These are phyloP conservation scores for Catocala nupta DNA, from an alignment of 2,888 invertebrate genomes.

Conservation along the genomic window DNA sequence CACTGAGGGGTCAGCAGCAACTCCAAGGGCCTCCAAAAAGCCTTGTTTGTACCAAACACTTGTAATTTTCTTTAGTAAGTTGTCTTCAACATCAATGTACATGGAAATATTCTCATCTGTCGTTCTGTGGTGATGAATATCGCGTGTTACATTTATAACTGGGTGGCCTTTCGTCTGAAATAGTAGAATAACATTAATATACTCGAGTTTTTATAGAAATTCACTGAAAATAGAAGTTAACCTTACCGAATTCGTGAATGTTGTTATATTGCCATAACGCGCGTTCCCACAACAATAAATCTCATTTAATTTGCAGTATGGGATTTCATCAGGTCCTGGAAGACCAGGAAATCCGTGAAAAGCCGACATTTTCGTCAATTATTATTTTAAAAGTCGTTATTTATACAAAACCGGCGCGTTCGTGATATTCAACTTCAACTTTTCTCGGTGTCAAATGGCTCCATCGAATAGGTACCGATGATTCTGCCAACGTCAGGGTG, in stretches of 20 bases:
- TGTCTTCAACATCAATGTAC: slow-evolving; percentile 89
- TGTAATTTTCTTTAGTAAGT: slow-evolving; percentile 91
- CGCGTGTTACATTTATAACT: slow-evolving; percentile 89
- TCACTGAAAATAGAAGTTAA: slow-evolving; percentile 54
- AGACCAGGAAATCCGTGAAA: slow-evolving; percentile 85
- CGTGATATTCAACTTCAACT: slow-evolving; percentile 26
- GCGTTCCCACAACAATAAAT: slow-evolving; percentile 87
- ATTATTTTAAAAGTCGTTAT: slow-evolving; percentile 14
- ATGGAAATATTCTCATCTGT: slow-evolving; percentile 87
- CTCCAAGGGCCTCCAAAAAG: slow-evolving; percentile 89
- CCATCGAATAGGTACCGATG: too few species aligned
- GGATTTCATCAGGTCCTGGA: slow-evolving; percentile 83
- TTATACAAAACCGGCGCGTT: slow-evolving; percentile 47
- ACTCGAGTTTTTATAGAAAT: neutral
- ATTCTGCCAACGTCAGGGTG: too few species aligned
- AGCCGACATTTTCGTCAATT: slow-evolving; percentile 76
- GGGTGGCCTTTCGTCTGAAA: slow-evolving; percentile 90
- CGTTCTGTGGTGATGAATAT: slow-evolving; percentile 87
- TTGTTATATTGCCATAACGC: slow-evolving; percentile 85
- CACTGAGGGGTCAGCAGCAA: slow-evolving; percentile 86
- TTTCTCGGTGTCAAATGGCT: too few species aligned
- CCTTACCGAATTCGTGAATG: slow-evolving; percentile 88
- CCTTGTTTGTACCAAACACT: slow-evolving; percentile 93
- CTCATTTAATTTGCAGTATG: slow-evolving; percentile 89
- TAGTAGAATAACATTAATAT: slow-evolving; percentile 2